phyloP scores from a whole-genome alignment of 2,888 invertebrate genomes.

The Apodemia duryi region DNA sequence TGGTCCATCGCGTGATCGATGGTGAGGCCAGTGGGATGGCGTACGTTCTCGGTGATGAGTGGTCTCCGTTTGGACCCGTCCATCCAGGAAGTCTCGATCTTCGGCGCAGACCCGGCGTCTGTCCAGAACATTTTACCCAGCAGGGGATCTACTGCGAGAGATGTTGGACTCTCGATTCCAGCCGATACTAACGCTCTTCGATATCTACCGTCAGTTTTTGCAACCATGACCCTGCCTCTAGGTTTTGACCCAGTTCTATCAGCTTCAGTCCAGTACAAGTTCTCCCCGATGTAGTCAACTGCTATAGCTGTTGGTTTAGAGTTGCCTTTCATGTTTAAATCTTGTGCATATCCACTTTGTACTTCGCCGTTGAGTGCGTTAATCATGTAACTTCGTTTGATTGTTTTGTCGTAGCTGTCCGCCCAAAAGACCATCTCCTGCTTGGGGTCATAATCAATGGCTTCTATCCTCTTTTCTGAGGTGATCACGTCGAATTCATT shows the following conservation, averaged over 20 bases:
- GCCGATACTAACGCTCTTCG: constrained; percentile 87
- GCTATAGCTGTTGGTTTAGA: constrained; percentile 93
- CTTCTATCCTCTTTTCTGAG: constrained; percentile 93
- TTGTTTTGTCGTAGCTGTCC: constrained; percentile 93
- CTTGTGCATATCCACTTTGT: constrained; percentile 91
- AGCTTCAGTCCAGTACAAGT: constrained; percentile 96
- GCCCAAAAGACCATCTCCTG: constrained; percentile 96
- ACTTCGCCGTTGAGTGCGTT: constrained; percentile 87
- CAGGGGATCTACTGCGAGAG: constrained; percentile 92
- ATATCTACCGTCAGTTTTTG: constrained; percentile 94
- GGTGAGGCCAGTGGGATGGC: constrained; percentile 93
- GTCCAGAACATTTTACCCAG: constrained; percentile 95
- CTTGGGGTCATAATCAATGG: constrained; percentile 92
- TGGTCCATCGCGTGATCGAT: constrained; percentile 95
- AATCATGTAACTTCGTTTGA: constrained; percentile 94
- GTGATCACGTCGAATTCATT: constrained; percentile 88
- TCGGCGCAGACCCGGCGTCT: constrained; percentile 93
- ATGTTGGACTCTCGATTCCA: constrained; percentile 91
- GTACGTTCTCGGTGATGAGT: constrained; percentile 88
- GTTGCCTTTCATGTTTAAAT: constrained; percentile 90
- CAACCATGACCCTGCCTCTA: constrained; percentile 90
- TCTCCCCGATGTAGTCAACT: constrained; percentile 95
- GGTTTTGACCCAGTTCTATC: constrained; percentile 87
- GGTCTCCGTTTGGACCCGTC: constrained; percentile 93
- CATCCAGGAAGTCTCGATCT: constrained; percentile 98